A percentile compares a stretch with the other conserved stretches of the same genome.
Evolutionary conservation across 2,888 invertebrate genomes (phyloP).

Genomic region (Clostera curtula): DNA sequence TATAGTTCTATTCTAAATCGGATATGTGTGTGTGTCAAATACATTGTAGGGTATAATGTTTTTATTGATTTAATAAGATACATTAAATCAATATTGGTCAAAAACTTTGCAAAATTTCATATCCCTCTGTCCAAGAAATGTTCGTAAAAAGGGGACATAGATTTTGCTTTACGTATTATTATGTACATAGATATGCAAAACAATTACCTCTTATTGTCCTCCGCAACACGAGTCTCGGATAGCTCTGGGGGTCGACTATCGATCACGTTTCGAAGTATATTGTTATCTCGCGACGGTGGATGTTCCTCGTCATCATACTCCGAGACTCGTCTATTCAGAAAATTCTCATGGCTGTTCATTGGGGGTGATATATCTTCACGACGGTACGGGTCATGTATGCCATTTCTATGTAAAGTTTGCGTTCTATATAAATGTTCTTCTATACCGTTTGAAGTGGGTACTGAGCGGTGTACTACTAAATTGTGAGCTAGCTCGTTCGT

Average conservation of each 20-base stretch:
- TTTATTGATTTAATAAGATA: no score
- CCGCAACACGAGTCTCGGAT: constrained; percentile 48
- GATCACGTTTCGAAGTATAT: constrained; percentile 36
- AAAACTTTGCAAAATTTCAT: no score
- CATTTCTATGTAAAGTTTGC: constrained; percentile 42
- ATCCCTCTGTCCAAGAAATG: no score
- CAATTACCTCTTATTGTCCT: constrained; percentile 50
- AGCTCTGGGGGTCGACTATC: constrained; percentile 45
- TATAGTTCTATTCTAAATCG: no score
- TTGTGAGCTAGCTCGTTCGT: constrained; percentile 56
- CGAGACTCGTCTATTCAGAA: constrained; percentile 52
- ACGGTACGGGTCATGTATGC: constrained; percentile 51
- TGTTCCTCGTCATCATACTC: constrained; percentile 63
- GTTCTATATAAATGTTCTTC: constrained; percentile 48
- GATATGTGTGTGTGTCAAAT: no score
- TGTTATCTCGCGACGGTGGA: constrained; percentile 36
- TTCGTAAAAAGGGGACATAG: no score
- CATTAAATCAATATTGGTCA: no score
- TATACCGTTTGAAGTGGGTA: constrained; percentile 53
- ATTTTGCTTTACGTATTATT: no score
- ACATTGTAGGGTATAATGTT: no score
- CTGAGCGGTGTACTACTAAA: constrained; percentile 45
- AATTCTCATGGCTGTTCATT: constrained; percentile 50
- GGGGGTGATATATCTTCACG: constrained; percentile 50
- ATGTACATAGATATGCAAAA: no score